Evolutionary conservation across 2,888 invertebrate genomes (phyloP), one percentile per base, ranked within the genome.

Genomic region (Hylaea fasciaria): DNA sequence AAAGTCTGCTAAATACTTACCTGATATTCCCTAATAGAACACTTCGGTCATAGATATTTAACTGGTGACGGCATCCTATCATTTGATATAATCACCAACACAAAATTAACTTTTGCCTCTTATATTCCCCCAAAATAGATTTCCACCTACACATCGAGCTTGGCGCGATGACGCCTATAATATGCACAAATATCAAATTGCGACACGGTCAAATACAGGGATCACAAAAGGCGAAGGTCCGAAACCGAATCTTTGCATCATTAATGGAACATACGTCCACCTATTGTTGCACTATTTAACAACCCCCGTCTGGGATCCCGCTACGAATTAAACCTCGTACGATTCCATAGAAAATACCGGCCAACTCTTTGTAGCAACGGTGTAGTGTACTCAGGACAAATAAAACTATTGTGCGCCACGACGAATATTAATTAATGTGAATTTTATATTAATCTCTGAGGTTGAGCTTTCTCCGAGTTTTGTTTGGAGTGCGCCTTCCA

Each of bases 251-350:
- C 55, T 66, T 73, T 91, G 82, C 85, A 91, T 88, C 82, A 82
- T 89, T 91, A 88, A 91, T 89, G 86, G 80, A 66, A 70, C 61
- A 58, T 61, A 69, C 80, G 76, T 80, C 78, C 86, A 80, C 84
- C 86, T 86, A 90, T 91, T 91, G 91, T 91, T 82, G 81, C 86
- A 89, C 86, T 89, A 89, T 88, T 90, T 89, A 86, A 87, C 86
- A 79, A 85, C 82, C 81, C 22, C 73, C 76, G 76, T 73, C 67
- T 62, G 61, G 44, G 41, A 43, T 17, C 66, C 67, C 57, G 66
- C 71, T 72, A 76, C 71, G 81, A 87, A 85, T 86, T 83, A 83
- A 89, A 85, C 84, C 75, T 74, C 70, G 75, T 80, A 77, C 82
- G 83, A 84, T 81, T 85, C 82, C 84, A 86, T 86, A 77, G 85